Conservation (phyloP, 1,140 invertebrate species). For the Tetramorium parvispinum region DNA sequence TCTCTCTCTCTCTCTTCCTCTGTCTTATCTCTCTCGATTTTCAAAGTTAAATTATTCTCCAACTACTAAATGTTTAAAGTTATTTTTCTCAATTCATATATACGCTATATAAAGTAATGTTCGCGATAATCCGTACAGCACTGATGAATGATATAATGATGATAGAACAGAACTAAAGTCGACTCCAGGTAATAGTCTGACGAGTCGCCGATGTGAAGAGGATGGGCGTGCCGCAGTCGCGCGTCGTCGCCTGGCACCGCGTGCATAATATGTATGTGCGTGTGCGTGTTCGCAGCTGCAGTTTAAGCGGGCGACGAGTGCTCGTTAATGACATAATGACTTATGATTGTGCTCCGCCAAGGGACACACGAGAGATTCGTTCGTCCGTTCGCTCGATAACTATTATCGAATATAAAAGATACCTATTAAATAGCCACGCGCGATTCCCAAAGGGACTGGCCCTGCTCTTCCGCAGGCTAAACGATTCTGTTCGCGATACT, state of each 20-base stretch:
- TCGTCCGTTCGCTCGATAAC: background rate
- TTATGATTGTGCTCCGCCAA: slow-evolving; percentile 42
- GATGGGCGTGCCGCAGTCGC: slow-evolving; percentile 72
- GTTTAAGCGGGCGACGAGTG: slow-evolving; percentile 58
- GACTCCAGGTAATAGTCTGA: background rate
- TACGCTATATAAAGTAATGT: background rate
- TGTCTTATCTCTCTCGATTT: background rate
- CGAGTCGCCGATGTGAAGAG: slow-evolving; percentile 61
- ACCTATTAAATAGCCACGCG: background rate
- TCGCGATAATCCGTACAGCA: background rate
- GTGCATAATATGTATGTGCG: slow-evolving; percentile 74
- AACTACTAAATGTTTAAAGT: background rate
- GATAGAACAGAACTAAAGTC: background rate
- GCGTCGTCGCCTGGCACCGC: slow-evolving; percentile 72
- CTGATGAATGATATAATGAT: background rate
- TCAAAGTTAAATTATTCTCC: background rate
- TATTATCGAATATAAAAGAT: slow-evolving; percentile 41
- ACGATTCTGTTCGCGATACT: background rate
- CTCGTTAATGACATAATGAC: slow-evolving; percentile 70
- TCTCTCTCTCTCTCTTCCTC: too few species aligned
- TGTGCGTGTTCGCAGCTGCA: slow-evolving; percentile 55
- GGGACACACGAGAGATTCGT: slow-evolving; percentile 3
- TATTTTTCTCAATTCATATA: background rate
- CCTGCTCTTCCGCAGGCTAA: background rate
- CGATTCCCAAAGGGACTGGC: background rate